Base-by-base conservation (phyloP, 1,140 invertebrate genomes). In the Carposina sasakii region DNA sequence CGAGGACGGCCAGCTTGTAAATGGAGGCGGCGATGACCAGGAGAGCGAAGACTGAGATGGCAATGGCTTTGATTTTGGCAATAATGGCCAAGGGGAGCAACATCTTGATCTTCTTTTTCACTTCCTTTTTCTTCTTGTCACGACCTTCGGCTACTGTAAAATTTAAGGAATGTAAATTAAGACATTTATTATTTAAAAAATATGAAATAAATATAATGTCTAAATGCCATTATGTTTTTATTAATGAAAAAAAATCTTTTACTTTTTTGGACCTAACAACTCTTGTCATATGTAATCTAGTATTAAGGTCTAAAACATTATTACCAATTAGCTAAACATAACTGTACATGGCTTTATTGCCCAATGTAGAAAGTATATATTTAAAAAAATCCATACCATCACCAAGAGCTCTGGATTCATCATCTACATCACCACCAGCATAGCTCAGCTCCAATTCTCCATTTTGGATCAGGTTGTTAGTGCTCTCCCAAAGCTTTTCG, bases 81-180 rank as follows among this genome's bases (percentile, higher is more conserved):
- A 84, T 40, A 26, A 77, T 64, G 9, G 73, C 36, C 1, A 84
- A 60, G 43, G 81, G 76, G 16, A 84, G 67, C 39, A 84, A 60
- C 17, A 84, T 42, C 52, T 81, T 81, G 19, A 84, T 48, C 30
- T 81, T 84, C 68, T 84, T 81, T 49, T 81, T 83, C 2, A 75
- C 50, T 43, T 66, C 53, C 61, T 84, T 84, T 63, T 78, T 77
- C 62, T 81, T 82, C 61, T 83, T 83, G 20, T 67, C 74, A 57
- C 81, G 75, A 47, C 72, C 57, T 63, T 81, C 75, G 13, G 74
- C 71, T 31, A 63, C 73, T 77, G 55, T 2, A 62, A 68, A 55
- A 2, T 51, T n/a, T n/a, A n/a, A n/a, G n/a, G n/a, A n/a, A n/a
- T n/a, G n/a, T n/a, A n/a, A n/a, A n/a, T n/a, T n/a, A n/a, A n/a